Conservation (phyloP, 2,888 invertebrate genomes). For the Spisula solida region DNA sequence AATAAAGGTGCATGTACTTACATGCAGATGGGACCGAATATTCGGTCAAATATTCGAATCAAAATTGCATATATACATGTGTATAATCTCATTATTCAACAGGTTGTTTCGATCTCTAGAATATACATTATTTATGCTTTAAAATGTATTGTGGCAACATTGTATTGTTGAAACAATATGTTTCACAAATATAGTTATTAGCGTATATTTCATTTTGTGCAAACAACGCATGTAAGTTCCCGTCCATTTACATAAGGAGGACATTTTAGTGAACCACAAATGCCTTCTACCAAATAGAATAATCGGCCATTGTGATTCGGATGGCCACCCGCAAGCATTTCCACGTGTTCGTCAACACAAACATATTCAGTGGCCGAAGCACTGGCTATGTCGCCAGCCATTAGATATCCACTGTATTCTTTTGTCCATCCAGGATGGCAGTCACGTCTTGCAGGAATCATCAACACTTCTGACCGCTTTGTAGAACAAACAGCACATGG, state of each 20-base stretch:
- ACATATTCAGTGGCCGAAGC: constrained; percentile 22
- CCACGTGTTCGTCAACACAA: constrained; percentile 27
- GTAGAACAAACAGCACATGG: constrained; percentile 43
- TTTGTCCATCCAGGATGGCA: constrained; percentile 45
- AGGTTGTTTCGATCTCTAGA: too few species aligned
- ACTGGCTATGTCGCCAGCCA: neutral
- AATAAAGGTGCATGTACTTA: too few species aligned
- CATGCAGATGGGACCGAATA: too few species aligned
- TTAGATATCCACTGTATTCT: constrained; percentile 40
- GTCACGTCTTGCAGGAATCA: constrained; percentile 38
- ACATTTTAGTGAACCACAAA: constrained; percentile 42
- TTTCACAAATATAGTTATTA: too few species aligned
- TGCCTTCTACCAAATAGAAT: constrained; percentile 30
- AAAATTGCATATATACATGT: too few species aligned
- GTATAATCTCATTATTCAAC: too few species aligned
- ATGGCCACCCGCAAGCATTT: constrained; percentile 18
- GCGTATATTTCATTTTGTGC: neutral
- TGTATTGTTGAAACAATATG: too few species aligned
- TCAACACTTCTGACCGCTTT: constrained; percentile 8
- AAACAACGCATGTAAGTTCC: constrained; percentile 41
- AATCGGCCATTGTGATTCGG: constrained; percentile 1
- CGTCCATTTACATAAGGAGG: constrained; percentile 43
- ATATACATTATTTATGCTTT: too few species aligned
- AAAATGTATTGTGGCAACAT: too few species aligned
- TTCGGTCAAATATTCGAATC: too few species aligned